A percentile compares a stretch with the other conserved stretches of the same genome.
Conservation (phyloP, 92 coral and sea anemone genomes). For the Epizoanthus scotinus region DNA sequence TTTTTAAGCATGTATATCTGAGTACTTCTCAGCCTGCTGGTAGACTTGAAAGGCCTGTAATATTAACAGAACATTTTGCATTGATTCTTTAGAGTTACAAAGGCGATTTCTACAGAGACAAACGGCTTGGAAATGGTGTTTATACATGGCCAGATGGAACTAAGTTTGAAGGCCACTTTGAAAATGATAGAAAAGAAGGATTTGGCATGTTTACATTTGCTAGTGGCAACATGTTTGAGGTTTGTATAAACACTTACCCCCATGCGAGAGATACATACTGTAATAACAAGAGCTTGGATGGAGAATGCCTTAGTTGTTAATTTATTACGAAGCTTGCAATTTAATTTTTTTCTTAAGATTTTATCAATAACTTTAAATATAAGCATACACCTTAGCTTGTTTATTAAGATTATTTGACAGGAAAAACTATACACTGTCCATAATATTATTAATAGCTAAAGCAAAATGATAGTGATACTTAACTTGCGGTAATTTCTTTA, state of each 20-base stretch:
- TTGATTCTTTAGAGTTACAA: slow-evolving; percentile 65
- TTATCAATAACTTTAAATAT: too few species aligned
- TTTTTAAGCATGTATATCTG: not conserved
- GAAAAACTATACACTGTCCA: too few species aligned
- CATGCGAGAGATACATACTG: too few species aligned
- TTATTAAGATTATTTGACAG: too few species aligned
- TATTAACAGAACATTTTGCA: not conserved
- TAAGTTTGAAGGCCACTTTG: slow-evolving; percentile 88
- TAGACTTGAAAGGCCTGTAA: not conserved
- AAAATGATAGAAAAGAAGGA: slow-evolving; percentile 90
- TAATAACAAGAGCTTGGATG: too few species aligned
- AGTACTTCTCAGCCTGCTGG: not conserved
- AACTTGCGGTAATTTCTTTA: too few species aligned
- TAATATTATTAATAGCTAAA: too few species aligned
- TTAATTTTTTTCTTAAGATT: too few species aligned
- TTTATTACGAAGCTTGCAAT: too few species aligned
- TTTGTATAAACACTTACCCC: slow-evolving; percentile 3
- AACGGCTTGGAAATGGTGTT: slow-evolving; percentile 83
- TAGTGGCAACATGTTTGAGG: slow-evolving; percentile 93
- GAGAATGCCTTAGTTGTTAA: too few species aligned
- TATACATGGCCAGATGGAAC: slow-evolving; percentile 96
- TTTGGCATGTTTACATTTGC: slow-evolving; percentile 88
- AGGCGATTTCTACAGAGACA: slow-evolving; percentile 82
- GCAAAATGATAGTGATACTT: too few species aligned
- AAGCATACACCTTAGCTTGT: too few species aligned